These are phyloP conservation scores for Masticophis lateralis DNA, from an alignment of 2,797 vertebrate species.

Conservation along the genomic window DNA sequence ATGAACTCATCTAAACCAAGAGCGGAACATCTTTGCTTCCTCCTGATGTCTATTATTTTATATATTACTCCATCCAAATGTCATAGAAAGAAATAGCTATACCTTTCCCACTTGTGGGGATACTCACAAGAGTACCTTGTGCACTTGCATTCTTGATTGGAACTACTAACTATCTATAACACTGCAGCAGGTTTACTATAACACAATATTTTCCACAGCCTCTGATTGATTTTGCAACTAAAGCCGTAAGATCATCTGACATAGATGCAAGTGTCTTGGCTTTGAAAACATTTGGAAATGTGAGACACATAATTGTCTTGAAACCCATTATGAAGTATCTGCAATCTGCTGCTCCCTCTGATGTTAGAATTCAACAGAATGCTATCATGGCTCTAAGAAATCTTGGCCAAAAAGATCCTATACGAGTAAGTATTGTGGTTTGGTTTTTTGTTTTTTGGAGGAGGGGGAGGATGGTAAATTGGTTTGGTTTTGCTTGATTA, in stretches of 20 bases:
- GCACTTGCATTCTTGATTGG: not conserved
- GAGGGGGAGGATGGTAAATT: not conserved
- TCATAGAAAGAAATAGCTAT: not conserved
- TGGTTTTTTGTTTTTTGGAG: not conserved
- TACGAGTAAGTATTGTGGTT: not conserved
- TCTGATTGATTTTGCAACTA: constrained; percentile 61
- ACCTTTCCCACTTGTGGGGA: not conserved
- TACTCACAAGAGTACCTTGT: too few species aligned
- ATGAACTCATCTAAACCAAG: not conserved
- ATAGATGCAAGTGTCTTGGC: constrained; percentile 59
- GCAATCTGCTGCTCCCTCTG: constrained; percentile 45
- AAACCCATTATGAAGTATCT: constrained; percentile 69
- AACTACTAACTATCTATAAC: not conserved
- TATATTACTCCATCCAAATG: not conserved
- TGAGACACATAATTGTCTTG: constrained; percentile 61
- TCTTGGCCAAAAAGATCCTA: constrained; percentile 57
- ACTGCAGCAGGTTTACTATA: constrained; percentile 18
- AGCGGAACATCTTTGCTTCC: not conserved
- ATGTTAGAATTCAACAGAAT: constrained; percentile 33
- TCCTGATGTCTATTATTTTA: not conserved
- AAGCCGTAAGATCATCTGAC: constrained; percentile 55
- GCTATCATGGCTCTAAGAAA: constrained; percentile 62
- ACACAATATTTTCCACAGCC: constrained; percentile 49
- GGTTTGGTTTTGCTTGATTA: not conserved
- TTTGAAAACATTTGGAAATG: constrained; percentile 69